Evolutionary conservation across 2,888 invertebrate species (phyloP).

Genomic region (Synergus umbraculus): DNA sequence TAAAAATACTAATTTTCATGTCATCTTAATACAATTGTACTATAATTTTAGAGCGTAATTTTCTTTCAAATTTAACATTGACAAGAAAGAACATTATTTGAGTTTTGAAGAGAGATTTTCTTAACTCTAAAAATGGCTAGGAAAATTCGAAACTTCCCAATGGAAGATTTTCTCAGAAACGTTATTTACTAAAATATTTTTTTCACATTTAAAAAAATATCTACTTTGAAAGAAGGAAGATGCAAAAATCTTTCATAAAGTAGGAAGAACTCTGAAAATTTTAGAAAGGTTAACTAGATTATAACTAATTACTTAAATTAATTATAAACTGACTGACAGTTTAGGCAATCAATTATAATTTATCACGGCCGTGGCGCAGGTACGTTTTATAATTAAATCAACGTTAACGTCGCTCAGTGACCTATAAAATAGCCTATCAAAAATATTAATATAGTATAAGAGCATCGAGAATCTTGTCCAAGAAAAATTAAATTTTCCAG

Average conservation of each 20-base stretch:
- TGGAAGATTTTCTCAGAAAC: background rate
- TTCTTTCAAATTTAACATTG: background rate
- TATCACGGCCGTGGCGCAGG: constrained; percentile 13
- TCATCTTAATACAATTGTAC: background rate
- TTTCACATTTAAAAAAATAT: background rate
- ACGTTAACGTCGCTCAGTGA: constrained; percentile 10
- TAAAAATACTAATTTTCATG: constrained; percentile 3
- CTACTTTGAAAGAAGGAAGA: background rate
- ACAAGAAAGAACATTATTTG: background rate
- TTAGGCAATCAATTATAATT: constrained; percentile 4
- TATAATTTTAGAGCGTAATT: background rate
- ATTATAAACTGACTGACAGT: background rate
- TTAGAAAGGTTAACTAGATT: background rate
- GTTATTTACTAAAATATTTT: background rate
- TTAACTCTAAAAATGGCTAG: background rate
- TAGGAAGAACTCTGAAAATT: background rate
- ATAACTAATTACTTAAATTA: background rate
- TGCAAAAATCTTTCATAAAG: background rate
- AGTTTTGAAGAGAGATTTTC: background rate
- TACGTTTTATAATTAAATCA: background rate
- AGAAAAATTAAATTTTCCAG: background rate
- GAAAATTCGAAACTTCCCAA: background rate
- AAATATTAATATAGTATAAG: constrained; percentile 6
- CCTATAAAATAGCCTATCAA: background rate
- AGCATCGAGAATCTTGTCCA: background rate